Conservation (phyloP, 2,797 vertebrate genomes). For the Pantherophis alleghaniensis region DNA sequence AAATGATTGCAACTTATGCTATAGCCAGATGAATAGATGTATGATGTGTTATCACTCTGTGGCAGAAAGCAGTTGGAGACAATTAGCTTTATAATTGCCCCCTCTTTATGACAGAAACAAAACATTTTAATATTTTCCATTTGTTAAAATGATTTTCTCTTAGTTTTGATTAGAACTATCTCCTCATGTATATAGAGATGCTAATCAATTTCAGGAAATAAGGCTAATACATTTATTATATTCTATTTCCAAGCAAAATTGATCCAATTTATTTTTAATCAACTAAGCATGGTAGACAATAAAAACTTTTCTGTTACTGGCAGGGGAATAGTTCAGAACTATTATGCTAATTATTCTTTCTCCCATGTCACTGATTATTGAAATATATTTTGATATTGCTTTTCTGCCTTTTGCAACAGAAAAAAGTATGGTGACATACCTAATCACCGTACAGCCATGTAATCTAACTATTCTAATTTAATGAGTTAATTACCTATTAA, state of each 20-base stretch:
- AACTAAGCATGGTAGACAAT: fast-evolving
- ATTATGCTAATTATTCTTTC: slow-evolving; percentile 10
- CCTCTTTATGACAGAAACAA: slow-evolving; percentile 47
- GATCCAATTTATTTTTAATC: not conserved
- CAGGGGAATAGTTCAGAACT: not conserved
- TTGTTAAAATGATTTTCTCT: slow-evolving; percentile 26
- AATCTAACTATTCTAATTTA: not conserved
- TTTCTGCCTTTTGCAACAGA: not conserved
- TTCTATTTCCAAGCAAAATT: not conserved
- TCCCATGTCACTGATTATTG: slow-evolving; percentile 15
- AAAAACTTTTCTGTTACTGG: slow-evolving; percentile 18
- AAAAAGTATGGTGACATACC: not conserved
- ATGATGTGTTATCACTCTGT: slow-evolving; percentile 46
- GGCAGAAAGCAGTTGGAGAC: slow-evolving; percentile 45
- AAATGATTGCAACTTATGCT: slow-evolving; percentile 51
- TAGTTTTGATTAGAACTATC: not conserved
- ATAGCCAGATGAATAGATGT: slow-evolving; percentile 59
- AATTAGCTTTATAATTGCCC: slow-evolving; percentile 35
- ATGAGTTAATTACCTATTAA: not conserved
- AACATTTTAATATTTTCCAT: slow-evolving; percentile 48
- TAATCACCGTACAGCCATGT: not conserved
- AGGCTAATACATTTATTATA: slow-evolving; percentile 1
- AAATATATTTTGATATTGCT: not conserved
- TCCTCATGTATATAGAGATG: not conserved
- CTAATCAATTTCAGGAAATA: not conserved